Evolutionary conservation across 2,888 invertebrate genomes (phyloP), one percentile per base, ranked within the genome.

Genomic region (Dicyrtomina minuta): DNA sequence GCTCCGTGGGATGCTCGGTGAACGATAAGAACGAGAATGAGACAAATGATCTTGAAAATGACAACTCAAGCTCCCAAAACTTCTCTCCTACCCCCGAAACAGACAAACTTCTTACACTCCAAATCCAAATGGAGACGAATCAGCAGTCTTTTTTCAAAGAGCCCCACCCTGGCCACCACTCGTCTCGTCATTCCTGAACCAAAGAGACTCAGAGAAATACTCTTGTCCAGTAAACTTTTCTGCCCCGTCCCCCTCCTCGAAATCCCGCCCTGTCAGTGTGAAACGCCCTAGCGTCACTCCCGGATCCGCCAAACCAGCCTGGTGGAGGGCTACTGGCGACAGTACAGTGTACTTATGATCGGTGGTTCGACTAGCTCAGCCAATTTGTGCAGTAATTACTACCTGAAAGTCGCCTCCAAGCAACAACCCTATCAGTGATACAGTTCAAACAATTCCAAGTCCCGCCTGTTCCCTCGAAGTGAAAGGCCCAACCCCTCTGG

Each of bases 1-100:
- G 92, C 80, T 86, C 91, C 72, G 91, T 91, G 80, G 92, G 92
- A 79, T 92, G 91, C 79, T 89, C n/a, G n/a, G n/a, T n/a, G n/a
- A n/a, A n/a, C n/a, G n/a, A n/a, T n/a, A n/a, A n/a, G n/a, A n/a
- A n/a, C 92, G 88, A 87, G 55, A 70, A 72, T 65, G 78, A 78
- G 55, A 67, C 66, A 20, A 77, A 78, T 41, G 77, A 75, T 44
- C 72, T 67, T 64, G 74, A 73, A 62, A 72, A 74, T 61, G 76
- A 77, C 69, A 75, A 77, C 67, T 75, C 75, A n/a, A 79, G 79
- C 69, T 78, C 79, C 24, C 62, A 78, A 44, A 75, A 79, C 24
- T 77, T 78, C 10, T 78, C 79, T 8, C 79, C 79, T 10, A 69
- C 73, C 39, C 73, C 75, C 26, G 77, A 75, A 41, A 53, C 66